These are phyloP conservation scores for Vanessa atalanta DNA, from an alignment of 1,140 invertebrate species.

Conservation along the genomic window DNA sequence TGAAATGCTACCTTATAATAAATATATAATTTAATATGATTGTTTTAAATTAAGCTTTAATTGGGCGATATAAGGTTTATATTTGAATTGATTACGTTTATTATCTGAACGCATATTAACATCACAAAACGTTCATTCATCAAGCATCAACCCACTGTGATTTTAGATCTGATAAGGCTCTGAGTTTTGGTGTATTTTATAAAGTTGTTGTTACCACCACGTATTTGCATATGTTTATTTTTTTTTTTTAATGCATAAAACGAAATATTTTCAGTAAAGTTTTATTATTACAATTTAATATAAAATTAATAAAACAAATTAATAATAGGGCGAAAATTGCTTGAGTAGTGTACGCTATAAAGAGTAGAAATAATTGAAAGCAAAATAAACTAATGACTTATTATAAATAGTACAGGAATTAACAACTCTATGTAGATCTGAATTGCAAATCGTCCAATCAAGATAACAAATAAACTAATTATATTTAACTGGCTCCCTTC, in stretches of 20 bases:
- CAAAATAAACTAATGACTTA: neutral
- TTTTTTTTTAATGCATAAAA: no score
- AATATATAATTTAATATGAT: neutral
- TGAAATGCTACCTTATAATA: conserved; percentile 5
- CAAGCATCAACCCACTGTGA: conserved; percentile 62
- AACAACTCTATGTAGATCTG: conserved; percentile 46
- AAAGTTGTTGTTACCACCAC: conserved; percentile 47
- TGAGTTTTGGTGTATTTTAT: conserved; percentile 35
- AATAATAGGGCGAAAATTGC: no score
- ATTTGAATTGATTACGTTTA: conserved; percentile 8
- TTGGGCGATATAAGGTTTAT: conserved; percentile 20
- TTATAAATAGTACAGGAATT: neutral
- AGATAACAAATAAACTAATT: conserved; percentile 70
- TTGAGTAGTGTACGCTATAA: no score
- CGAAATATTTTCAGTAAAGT: no score
- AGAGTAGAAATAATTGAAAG: neutral
- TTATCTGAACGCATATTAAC: conserved; percentile 54
- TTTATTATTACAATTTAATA: no score
- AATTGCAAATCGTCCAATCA: conserved; percentile 56
- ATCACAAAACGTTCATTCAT: conserved; percentile 76
- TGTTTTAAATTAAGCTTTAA: conserved; percentile 5
- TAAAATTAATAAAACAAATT: no score
- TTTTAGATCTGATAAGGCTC: conserved; percentile 58
- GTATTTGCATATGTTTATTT: neutral
- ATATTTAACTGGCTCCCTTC: conserved; percentile 63